These are phyloP conservation scores for Gymnosoma rotundatum DNA, from an alignment of 2,888 invertebrate species.

Conservation along the genomic window DNA sequence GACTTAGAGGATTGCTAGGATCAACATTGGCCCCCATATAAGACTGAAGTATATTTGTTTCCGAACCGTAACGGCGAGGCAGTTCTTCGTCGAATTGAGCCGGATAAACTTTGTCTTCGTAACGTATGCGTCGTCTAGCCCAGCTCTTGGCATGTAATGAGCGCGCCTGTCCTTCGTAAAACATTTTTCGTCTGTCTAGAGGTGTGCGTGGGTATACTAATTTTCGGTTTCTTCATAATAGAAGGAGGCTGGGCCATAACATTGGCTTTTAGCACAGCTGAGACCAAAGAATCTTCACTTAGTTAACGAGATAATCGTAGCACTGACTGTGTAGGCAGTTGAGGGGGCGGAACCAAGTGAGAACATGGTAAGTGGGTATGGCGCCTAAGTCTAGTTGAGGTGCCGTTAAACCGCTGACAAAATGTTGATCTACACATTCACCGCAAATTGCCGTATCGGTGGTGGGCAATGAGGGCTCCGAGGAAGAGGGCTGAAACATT, in stretches of 20 bases:
- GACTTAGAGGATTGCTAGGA: conserved; percentile 80
- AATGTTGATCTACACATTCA: conserved; percentile 81
- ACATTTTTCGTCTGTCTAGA: conserved; percentile 78
- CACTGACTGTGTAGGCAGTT: conserved; percentile 78
- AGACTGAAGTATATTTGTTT: conserved; percentile 81
- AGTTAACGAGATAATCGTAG: conserved; percentile 78
- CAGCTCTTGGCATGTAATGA: conserved; percentile 80
- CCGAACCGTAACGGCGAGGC: conserved; percentile 80
- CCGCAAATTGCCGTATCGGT: conserved; percentile 80
- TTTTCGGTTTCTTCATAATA: conserved; percentile 79
- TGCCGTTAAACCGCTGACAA: conserved; percentile 78
- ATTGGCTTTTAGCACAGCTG: conserved; percentile 80
- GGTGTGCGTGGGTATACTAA: conserved; percentile 71
- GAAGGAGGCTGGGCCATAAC: conserved; percentile 77
- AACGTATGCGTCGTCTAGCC: conserved; percentile 80
- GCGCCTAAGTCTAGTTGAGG: conserved; percentile 77
- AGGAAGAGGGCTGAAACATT: conserved; percentile 79
- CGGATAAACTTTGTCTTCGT: conserved; percentile 79
- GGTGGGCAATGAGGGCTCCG: conserved; percentile 80
- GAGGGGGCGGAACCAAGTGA: conserved; percentile 77
- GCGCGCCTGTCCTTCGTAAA: conserved; percentile 79
- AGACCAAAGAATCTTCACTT: conserved; percentile 80
- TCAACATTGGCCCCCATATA: conserved; percentile 81
- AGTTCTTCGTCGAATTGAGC: conserved; percentile 72
- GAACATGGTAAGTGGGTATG: conserved; percentile 80